Percentiles rank a stretch among this genome's conserved stretches.
phyloP scores from a whole-genome alignment of 2,113 vertebrate species.

The Odontophorus gujanensis region DNA sequence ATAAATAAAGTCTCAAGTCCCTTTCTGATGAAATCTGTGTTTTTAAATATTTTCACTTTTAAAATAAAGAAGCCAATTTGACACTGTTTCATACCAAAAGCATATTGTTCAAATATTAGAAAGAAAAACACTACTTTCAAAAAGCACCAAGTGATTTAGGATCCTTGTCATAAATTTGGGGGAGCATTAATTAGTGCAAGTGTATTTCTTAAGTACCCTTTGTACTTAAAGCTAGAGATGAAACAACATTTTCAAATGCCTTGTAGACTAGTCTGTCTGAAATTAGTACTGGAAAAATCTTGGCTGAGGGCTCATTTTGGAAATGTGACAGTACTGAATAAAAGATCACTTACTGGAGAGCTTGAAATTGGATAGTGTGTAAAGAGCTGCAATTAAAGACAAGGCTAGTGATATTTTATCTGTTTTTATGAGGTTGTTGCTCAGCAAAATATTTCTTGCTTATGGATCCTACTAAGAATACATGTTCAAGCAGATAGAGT shows the following conservation, averaged over 20 bases:
- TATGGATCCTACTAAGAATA: not conserved
- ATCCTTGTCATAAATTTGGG: too few species aligned
- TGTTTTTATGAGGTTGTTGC: not conserved
- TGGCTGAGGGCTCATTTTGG: not conserved
- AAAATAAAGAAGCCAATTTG: too few species aligned
- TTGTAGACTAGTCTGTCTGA: not conserved
- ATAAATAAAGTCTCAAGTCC: not conserved
- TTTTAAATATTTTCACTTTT: too few species aligned
- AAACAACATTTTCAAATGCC: not conserved
- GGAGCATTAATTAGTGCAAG: too few species aligned
- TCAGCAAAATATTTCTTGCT: not conserved
- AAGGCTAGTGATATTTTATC: not conserved
- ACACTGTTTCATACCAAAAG: not conserved
- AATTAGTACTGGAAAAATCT: not conserved
- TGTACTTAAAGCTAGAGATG: not conserved
- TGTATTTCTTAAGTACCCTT: too few species aligned
- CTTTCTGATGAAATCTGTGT: not conserved
- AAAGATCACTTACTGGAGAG: not conserved
- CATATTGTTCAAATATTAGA: not conserved
- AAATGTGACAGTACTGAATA: not conserved
- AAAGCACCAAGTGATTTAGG: not conserved
- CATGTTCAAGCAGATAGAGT: not conserved
- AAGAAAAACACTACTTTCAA: not conserved
- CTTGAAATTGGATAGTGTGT: not conserved
- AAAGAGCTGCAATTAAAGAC: not conserved